These are phyloP conservation scores for Drosophila nigromelanica DNA, from an alignment of 1,140 invertebrate species.

Conservation along the genomic window DNA sequence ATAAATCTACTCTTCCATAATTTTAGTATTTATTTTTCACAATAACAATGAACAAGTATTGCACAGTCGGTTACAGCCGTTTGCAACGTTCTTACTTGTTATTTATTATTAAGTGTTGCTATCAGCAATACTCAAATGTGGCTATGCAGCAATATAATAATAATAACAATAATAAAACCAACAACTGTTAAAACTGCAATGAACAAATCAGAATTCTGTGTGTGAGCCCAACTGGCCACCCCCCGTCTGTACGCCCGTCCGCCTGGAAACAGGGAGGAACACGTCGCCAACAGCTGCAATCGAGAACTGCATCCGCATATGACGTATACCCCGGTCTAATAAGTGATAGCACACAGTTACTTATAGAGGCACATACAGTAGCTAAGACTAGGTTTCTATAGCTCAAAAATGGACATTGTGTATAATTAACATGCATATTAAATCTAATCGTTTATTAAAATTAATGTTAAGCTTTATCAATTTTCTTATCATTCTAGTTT, in stretches of 20 bases:
- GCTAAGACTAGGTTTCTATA: not conserved
- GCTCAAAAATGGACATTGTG: not conserved
- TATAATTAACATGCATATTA: not conserved
- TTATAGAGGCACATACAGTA: not conserved
- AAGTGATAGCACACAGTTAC: not conserved
- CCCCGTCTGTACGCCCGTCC: not conserved
- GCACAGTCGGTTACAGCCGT: too few species aligned
- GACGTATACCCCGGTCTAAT: constrained; percentile 20
- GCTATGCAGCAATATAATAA: constrained; percentile 40
- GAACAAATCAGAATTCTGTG: constrained; percentile 21
- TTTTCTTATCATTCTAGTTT: too few species aligned
- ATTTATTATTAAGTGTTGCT: constrained; percentile 34
- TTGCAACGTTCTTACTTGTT: too few species aligned
- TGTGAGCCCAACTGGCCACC: not conserved
- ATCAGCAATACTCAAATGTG: constrained; percentile 42
- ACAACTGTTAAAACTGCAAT: constrained; percentile 40
- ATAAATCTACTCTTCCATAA: too few species aligned
- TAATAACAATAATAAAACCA: constrained; percentile 15
- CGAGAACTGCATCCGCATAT: constrained; percentile 42
- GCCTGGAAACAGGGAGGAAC: constrained; percentile 35
- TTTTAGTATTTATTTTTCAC: too few species aligned
- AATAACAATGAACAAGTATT: too few species aligned
- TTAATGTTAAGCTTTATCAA: not conserved
- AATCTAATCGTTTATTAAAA: not conserved
- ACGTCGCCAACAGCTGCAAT: constrained; percentile 27